Evolutionary conservation across 30 jellyfish, hydroid and myxozoan genomes (phyloP).

Genomic region (Chrysaora quinquecirrha): DNA sequence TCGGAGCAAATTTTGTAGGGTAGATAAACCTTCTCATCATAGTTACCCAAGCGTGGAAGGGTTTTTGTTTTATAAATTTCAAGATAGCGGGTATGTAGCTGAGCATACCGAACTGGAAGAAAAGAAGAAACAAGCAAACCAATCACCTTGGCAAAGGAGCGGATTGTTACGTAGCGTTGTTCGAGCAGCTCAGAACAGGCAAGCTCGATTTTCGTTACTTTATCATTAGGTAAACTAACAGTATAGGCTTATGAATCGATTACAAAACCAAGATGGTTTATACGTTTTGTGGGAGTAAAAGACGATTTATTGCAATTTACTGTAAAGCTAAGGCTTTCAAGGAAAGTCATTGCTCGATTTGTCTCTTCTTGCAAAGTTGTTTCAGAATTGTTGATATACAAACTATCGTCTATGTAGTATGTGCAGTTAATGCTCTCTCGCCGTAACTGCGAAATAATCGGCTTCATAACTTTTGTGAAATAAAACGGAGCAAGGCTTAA

Average conservation of each 20-base stretch:
- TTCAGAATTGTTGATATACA: no score
- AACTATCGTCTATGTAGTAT: no score
- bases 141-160: no score
- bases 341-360: no score
- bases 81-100: no score
- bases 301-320: constrained; percentile 5
- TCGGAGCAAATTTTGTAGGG: no score
- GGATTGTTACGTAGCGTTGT: not conserved
- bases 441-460: not conserved
- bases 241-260: no score
- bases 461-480: constrained; percentile 12
- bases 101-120: no score
- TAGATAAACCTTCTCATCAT: not conserved
- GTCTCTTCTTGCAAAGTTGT: no score
- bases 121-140: no score
- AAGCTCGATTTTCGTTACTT: not conserved
- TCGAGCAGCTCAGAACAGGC: not conserved
- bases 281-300: not conserved
- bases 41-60: not conserved
- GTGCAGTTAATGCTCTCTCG: not conserved
- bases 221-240: constrained; percentile 2
- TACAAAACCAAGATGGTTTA: constrained; percentile 4
- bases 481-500: constrained; percentile 8
- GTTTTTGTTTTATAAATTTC: not conserved
- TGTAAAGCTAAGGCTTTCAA: no score